Base-by-base conservation (phyloP, 2,797 vertebrate genomes). In the Enteromius paludinosus region DNA sequence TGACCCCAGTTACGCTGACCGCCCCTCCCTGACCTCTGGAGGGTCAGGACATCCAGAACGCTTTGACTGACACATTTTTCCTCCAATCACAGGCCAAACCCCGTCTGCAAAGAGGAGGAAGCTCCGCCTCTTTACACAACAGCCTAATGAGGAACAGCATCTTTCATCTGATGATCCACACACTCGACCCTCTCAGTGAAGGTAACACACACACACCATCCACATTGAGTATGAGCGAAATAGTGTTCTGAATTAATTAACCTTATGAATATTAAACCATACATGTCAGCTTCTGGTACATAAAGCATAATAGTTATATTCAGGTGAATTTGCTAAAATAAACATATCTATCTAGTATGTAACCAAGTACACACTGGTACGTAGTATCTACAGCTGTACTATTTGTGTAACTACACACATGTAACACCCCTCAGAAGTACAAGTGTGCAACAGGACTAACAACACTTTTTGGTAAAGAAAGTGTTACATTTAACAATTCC, bases 151-250 rank as follows among this genome's bases (percentile, higher is more conserved):
- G 98, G 90, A 99, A 99, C 90, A 99, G 98, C 93, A 99, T 99
- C 92, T 99, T 99, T 90, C 98, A 99, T 89, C 96, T 99, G 86
- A 99, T 99, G 98, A 99, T 99, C 91, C 97, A 99, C 90, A 99
- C 98, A 0, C 91, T 99, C 85, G 98, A 99, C 89, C 98, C 98
- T 5, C 96, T 99, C 70, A 98, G 97, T 70, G 98, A 99, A 98
- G 97, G 98, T 99, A 97, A 90, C 85, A 43, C 30, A 8, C 30
- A 8, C 68, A 65, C 3, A 23, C 5, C 3, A 15, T 52, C 10
- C 5, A 23, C 11, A 30, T 17, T 77, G 1, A 52, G 15, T 54
- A 38, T 28, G 8, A 28, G 35, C 35, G 69, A 17, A 33, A 49
- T 20, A 5, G 18, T 30, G 43, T 2, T 49, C 17, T 52, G 28